Evolutionary conservation across 2,797 vertebrate species (phyloP).

Genomic region (Enteromius thamalakanensis): DNA sequence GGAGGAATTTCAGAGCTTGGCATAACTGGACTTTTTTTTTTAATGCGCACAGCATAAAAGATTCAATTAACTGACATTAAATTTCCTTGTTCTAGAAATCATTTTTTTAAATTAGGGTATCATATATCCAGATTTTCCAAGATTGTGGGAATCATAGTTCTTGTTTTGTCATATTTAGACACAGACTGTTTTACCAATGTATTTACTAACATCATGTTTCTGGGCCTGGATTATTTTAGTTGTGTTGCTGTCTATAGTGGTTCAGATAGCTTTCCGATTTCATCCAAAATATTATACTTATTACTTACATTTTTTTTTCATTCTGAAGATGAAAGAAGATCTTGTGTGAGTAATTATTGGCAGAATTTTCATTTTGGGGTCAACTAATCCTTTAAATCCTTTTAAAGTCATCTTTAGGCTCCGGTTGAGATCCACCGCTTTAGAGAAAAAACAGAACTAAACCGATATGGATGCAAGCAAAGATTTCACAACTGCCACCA

Average conservation of each 20-base stretch:
- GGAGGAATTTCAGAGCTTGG: not conserved
- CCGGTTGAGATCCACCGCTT: not conserved
- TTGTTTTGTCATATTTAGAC: not conserved
- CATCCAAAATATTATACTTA: too few species aligned
- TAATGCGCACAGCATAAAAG: not conserved
- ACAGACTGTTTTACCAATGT: too few species aligned
- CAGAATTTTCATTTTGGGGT: too few species aligned
- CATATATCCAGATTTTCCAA: not conserved
- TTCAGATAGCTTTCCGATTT: too few species aligned
- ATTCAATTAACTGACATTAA: not conserved
- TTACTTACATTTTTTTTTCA: too few species aligned
- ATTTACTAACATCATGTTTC: too few species aligned
- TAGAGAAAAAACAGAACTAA: not conserved
- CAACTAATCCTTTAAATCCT: not conserved
- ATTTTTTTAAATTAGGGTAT: not conserved
- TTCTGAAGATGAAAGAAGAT: too few species aligned
- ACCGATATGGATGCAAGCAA: not conserved
- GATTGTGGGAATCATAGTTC: not conserved
- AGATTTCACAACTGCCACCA: not conserved
- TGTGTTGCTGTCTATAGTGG: too few species aligned
- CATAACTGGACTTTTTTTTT: not conserved
- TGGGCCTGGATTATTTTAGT: too few species aligned
- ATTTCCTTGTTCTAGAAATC: not conserved
- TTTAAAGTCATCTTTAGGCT: not conserved
- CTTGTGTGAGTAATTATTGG: too few species aligned